Conservation (phyloP, 2,888 invertebrate species). For the Steinernema scapterisci region DNA sequence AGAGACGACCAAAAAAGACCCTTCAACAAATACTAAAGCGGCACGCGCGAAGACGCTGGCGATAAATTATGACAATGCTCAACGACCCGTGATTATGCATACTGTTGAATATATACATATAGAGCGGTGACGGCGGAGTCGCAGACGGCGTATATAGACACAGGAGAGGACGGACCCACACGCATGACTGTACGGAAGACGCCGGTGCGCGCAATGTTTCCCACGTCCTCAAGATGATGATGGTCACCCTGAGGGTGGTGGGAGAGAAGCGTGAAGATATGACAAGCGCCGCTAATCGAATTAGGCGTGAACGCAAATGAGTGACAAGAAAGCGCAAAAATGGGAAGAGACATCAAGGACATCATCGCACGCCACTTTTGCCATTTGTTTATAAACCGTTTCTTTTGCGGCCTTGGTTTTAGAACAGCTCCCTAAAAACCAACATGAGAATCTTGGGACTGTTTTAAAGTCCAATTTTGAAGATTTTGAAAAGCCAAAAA, state of each 20-base stretch:
- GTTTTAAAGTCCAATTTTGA: neutral
- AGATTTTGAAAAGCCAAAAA: neutral
- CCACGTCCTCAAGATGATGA: neutral
- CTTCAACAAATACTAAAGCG: neutral
- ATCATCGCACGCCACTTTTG: conserved; percentile 19
- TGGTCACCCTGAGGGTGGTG: conserved; percentile 12
- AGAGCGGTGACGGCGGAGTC: neutral
- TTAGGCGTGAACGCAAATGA: conserved; percentile 27
- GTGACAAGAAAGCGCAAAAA: conserved; percentile 25
- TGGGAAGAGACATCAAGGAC: conserved; percentile 18
- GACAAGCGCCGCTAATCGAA: conserved; percentile 31
- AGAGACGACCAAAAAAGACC: conserved; percentile 3
- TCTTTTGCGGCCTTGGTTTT: too few relatives aligned
- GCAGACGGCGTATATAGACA: too few relatives aligned
- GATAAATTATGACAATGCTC: conserved; percentile 31
- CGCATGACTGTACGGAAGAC: neutral
- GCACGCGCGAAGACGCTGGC: conserved; percentile 32
- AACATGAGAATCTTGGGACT: too few relatives aligned
- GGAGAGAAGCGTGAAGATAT: conserved; percentile 13
- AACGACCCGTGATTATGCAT: conserved; percentile 30
- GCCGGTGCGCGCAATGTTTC: neutral
- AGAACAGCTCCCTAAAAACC: too few relatives aligned
- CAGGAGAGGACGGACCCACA: neutral
- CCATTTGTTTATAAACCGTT: conserved; percentile 23
- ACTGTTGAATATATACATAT: conserved; percentile 31